phyloP scores from a whole-genome alignment of 2,113 vertebrate genomes.

The Dipodomys ordii region DNA sequence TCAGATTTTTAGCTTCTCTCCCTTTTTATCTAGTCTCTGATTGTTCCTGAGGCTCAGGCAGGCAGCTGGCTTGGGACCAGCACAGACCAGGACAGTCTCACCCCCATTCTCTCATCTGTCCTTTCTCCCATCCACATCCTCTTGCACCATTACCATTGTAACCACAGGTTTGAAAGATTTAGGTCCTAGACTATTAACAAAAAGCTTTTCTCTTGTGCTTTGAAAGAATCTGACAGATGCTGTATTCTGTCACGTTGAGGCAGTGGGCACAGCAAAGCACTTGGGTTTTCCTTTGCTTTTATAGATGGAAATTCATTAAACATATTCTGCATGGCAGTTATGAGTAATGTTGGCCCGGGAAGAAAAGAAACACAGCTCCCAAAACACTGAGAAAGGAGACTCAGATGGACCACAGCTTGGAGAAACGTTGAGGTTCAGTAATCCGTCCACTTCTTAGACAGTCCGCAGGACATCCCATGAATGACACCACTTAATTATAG shows the following conservation, averaged over 20 bases:
- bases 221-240: slow-evolving; percentile 4
- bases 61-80: not conserved
- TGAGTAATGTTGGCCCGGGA: slow-evolving; percentile 46
- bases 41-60: not conserved
- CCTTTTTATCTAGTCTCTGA: not conserved
- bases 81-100: not conserved
- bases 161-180: slow-evolving; percentile 20
- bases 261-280: not conserved
- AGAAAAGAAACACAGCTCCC: slow-evolving; percentile 39
- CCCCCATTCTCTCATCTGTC: too few relatives aligned
- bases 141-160: not conserved
- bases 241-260: slow-evolving; percentile 53
- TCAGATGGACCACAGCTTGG: not conserved
- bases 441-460: not conserved
- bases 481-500: not conserved
- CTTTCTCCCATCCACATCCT: too few relatives aligned
- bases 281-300: slow-evolving; percentile 59
- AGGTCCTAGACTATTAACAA: not conserved
- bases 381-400: slow-evolving; percentile 11
- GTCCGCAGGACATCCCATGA: not conserved
- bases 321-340: slow-evolving; percentile 51
- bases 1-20: not conserved
- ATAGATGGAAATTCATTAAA: slow-evolving; percentile 55
- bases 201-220: slow-evolving; percentile 27
- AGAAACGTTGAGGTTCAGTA: slow-evolving; percentile 10